Evolutionary conservation across 1,140 invertebrate species (phyloP), one percentile per base, ranked within the genome.

Genomic region (Agraylea sexmaculata): DNA sequence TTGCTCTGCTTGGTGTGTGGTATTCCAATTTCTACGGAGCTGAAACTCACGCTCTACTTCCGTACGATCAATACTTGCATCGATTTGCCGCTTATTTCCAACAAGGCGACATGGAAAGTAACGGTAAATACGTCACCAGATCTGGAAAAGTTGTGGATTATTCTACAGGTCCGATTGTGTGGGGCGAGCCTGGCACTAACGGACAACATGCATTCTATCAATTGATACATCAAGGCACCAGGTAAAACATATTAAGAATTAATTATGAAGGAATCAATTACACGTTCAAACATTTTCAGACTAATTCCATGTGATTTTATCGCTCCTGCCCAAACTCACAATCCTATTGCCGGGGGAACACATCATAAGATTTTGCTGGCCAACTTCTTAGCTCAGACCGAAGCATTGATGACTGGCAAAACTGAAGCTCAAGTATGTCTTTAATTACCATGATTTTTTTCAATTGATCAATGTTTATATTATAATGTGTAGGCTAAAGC

Each of bases 91-190:
- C 96, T 8, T 99, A 99, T 64, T 98, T 99, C 66, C 96, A 99
- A 69, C 96, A 99, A 72, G 95, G 94, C 8, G 96, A 99, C 60
- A 99, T 99, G 96, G 96, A 99, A 66, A 96, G 90, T 44, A 99
- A 99, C 70, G 96, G 96, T 52, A 99, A 99, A 71, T 94, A 82
- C 56, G 81, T 85, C 8, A 94, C 87, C 7, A 73, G 83, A 27
- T 73, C 71, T 47, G 88, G 89, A 0, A 57, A 75, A 25, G 59
- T 58, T 12, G 91, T 90, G 1, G 62, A 78, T 50, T 93, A 92
- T 60, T 71, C 62, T 19, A 96, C 92, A 6, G 93, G 93, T 0
- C 88, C 90, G 30, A 84, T 94, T 50, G 83, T 92, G 23, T 93
- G 88, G 89, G 95, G 95, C 31, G 94, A 99, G 66, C 94, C 95